Conservation (phyloP, 2,797 vertebrate species). For the Mus spretus region DNA sequence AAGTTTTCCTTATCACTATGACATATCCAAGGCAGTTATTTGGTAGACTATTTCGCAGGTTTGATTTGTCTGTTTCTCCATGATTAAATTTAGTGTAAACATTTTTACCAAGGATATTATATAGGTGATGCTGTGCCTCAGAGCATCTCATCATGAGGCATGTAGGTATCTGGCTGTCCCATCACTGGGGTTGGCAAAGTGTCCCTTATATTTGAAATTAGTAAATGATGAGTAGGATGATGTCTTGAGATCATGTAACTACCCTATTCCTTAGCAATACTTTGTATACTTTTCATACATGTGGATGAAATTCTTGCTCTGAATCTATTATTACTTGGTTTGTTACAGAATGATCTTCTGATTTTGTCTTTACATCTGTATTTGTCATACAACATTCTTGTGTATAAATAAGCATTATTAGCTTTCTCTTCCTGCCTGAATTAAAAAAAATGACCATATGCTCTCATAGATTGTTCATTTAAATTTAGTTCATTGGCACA, state of each 20-base stretch:
- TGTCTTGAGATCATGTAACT: constrained; percentile 14
- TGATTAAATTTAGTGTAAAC: constrained; percentile 35
- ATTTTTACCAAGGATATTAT: background rate
- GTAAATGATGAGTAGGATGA: background rate
- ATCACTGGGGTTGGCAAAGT: background rate
- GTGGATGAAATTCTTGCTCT: background rate
- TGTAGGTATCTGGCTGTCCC: background rate
- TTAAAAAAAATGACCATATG: background rate
- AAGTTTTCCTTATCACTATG: constrained; percentile 28
- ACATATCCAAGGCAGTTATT: background rate
- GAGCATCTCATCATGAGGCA: background rate
- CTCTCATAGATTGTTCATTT: constrained; percentile 25
- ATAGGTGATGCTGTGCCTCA: constrained; percentile 34
- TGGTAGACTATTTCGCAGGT: constrained; percentile 8
- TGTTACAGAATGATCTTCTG: constrained; percentile 45
- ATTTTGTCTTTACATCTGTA: background rate
- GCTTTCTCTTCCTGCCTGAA: background rate
- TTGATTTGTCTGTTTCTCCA: constrained; percentile 41
- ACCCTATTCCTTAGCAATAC: background rate
- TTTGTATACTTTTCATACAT: constrained; percentile 21
- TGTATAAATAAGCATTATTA: constrained; percentile 16
- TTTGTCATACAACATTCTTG: constrained; percentile 44
- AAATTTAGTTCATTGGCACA: constrained; percentile 57
- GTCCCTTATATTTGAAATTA: constrained; percentile 29
- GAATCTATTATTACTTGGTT: constrained; percentile 17